These are phyloP conservation scores for Rhingia campestris DNA, from an alignment of 2,888 invertebrate genomes.

Conservation along the genomic window DNA sequence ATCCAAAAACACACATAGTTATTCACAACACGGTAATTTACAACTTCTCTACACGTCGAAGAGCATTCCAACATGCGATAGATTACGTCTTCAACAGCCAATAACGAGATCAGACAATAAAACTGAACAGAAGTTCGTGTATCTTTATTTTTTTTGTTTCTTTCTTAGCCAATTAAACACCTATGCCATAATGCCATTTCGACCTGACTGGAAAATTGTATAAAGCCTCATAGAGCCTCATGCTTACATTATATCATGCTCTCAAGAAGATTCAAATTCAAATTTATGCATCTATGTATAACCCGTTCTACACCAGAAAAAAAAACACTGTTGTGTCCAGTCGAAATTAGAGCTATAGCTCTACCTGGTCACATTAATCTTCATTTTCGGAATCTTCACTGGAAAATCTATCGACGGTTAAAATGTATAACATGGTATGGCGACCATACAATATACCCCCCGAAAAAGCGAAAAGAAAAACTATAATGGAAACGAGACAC, in stretches of 20 bases:
- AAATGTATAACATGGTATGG: slow-evolving; percentile 33
- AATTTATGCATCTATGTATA: slow-evolving; percentile 12
- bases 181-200: slow-evolving; percentile 31
- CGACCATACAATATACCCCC: slow-evolving; percentile 20
- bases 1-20: slow-evolving; percentile 43
- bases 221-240: slow-evolving; percentile 23
- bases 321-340: slow-evolving; percentile 43
- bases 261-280: slow-evolving; percentile 19
- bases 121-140: slow-evolving; percentile 48
- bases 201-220: slow-evolving; percentile 12
- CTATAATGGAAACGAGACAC: slow-evolving; percentile 75
- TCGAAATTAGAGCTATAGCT: slow-evolving; percentile 45
- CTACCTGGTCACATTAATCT: slow-evolving; percentile 64
- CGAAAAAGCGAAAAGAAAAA: slow-evolving; percentile 44
- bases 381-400: slow-evolving; percentile 64
- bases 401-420: slow-evolving; percentile 52
- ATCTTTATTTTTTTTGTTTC: slow-evolving; percentile 16
- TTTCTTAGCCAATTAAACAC: slow-evolving; percentile 67
- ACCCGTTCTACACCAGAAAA: slow-evolving; percentile 40
- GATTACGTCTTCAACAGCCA: slow-evolving; percentile 47
- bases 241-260: slow-evolving; percentile 14
- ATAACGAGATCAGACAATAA: slow-evolving; percentile 51
- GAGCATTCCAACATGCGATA: slow-evolving; percentile 62
- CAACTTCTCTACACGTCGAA: slow-evolving; percentile 45
- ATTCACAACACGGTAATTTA: slow-evolving; percentile 45